Conservation (phyloP, 2,113 vertebrate species). For the Megaceryle maxima region DNA sequence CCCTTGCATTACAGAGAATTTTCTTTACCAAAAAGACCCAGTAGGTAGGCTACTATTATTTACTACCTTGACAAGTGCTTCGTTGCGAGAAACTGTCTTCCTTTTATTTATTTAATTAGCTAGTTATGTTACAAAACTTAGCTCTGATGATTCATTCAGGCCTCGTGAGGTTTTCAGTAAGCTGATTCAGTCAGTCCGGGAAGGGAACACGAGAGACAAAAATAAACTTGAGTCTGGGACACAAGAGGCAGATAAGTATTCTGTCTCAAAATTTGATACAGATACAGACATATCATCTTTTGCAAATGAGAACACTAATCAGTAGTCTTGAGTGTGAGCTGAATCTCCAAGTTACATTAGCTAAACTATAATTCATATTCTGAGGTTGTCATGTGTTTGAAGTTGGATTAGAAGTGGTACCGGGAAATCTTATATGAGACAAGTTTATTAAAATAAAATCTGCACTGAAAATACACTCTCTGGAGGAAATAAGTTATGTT, state of each 20-base stretch:
- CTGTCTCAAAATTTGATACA: neutral
- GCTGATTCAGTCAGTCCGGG: neutral
- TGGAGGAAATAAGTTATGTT: neutral
- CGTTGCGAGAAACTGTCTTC: neutral
- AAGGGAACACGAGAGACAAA: neutral
- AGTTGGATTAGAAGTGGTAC: neutral
- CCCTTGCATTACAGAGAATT: neutral
- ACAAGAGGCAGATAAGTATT: neutral
- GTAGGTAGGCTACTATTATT: neutral
- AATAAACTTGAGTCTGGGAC: neutral
- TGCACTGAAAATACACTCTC: neutral
- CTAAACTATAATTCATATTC: conserved; percentile 25
- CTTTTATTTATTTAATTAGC: neutral
- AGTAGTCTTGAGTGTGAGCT: neutral
- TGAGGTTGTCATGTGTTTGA: neutral
- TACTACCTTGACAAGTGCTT: neutral
- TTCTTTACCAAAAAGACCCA: neutral
- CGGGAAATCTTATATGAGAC: neutral
- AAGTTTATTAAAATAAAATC: conserved; percentile 18
- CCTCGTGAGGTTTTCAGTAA: neutral
- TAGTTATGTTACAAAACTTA: neutral
- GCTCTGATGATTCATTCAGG: neutral
- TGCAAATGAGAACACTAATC: conserved; percentile 22
- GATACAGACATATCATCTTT: neutral
- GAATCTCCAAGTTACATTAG: conserved; percentile 10